Conservation (phyloP, 2,113 vertebrate genomes). For the Pristiophorus japonicus region DNA sequence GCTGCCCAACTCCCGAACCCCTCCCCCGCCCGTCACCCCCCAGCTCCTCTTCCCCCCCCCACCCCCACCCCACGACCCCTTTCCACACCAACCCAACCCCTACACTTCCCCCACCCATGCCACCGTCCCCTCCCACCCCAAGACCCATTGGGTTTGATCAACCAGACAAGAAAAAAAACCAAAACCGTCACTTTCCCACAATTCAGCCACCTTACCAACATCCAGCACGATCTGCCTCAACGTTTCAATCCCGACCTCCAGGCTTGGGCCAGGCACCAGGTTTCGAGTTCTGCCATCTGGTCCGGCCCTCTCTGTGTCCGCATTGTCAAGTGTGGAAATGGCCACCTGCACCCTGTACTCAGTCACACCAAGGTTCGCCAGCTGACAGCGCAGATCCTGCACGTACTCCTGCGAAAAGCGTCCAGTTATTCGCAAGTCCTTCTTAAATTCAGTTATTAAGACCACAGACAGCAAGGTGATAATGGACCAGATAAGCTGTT, state of each 20-base stretch:
- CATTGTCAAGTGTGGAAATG: background rate
- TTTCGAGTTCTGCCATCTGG: background rate
- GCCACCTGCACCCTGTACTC: background rate
- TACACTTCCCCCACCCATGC: no score
- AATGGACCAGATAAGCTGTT: no score
- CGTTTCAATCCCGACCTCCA: background rate
- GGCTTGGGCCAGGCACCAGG: background rate
- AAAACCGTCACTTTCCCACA: background rate
- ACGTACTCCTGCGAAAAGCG: background rate
- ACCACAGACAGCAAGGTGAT: no score
- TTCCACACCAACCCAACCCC: no score
- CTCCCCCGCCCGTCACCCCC: no score
- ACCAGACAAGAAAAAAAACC: background rate
- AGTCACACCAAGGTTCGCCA: background rate
- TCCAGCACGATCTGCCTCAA: conserved; percentile 31
- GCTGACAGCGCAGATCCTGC: conserved; percentile 2
- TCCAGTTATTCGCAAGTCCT: background rate
- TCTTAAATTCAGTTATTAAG: background rate
- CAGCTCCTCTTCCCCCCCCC: no score
- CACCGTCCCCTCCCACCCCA: background rate
- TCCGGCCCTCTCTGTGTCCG: background rate
- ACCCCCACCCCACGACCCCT: no score
- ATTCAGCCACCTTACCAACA: conserved; percentile 14
- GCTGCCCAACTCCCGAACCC: background rate
- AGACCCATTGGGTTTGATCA: background rate